Conservation (phyloP, 1,140 invertebrate species). For the Venustaconcha ellipsiformis region DNA sequence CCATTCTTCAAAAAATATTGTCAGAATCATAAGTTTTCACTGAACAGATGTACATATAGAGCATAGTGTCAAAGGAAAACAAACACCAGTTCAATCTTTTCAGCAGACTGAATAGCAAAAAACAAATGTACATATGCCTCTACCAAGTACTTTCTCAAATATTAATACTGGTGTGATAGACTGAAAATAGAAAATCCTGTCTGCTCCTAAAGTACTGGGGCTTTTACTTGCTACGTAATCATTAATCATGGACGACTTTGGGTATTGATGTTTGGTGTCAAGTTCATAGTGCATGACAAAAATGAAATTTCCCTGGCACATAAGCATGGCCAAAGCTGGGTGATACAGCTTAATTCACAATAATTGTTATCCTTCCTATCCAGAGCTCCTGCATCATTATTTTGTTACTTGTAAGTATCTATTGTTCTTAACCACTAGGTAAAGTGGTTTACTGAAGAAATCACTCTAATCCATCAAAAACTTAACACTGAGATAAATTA, state of each 20-base stretch:
- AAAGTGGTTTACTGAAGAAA: neutral
- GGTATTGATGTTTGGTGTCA: constrained; percentile 67
- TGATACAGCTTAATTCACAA: neutral
- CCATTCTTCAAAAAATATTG: no score
- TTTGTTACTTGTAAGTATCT: neutral
- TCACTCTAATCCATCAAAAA: constrained; percentile 3
- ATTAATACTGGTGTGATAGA: neutral
- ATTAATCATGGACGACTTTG: constrained; percentile 62
- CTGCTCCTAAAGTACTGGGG: constrained; percentile 10
- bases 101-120: no score
- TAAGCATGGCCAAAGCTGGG: constrained; percentile 30
- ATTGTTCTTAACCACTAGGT: neutral
- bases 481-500: constrained; percentile 5
- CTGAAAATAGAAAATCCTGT: no score
- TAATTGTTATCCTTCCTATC: no score
- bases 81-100: no score
- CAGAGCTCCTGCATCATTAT: no score
- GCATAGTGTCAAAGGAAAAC: no score
- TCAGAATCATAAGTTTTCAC: no score
- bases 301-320: constrained; percentile 65
- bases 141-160: constrained; percentile 2
- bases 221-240: constrained; percentile 58
- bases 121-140: no score
- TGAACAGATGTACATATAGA: no score
- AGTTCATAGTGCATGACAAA: constrained; percentile 65